phyloP scores from a whole-genome alignment of 2,888 invertebrate species.

The Microdon myrmicae region DNA sequence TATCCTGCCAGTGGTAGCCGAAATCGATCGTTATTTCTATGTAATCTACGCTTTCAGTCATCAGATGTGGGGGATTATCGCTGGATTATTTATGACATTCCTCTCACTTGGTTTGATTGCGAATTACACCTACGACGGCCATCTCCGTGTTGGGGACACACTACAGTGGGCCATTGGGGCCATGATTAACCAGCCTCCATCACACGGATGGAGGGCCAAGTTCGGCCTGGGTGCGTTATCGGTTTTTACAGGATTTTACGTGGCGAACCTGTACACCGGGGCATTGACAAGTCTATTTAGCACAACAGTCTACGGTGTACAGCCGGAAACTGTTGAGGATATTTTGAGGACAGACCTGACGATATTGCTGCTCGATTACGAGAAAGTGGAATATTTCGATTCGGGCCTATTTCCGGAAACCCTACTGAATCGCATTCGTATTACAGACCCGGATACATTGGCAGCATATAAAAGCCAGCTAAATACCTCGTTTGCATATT shows the following conservation, averaged over 20 bases:
- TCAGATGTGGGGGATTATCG: constrained; percentile 39
- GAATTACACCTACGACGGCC: constrained; percentile 28
- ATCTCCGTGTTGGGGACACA: constrained; percentile 17
- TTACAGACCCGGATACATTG: constrained; percentile 35
- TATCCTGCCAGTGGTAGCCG: constrained; percentile 51
- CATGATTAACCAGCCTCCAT: constrained; percentile 33
- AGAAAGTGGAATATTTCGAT: constrained; percentile 32
- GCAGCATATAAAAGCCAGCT: constrained; percentile 36
- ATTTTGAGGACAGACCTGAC: constrained; percentile 40
- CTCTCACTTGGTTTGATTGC: constrained; percentile 31
- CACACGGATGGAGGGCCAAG: constrained; percentile 3
- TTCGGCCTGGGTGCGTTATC: constrained; percentile 26
- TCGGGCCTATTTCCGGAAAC: constrained; percentile 42
- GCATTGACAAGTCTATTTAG: constrained; percentile 52
- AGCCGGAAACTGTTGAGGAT: constrained; percentile 52
- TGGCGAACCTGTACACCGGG: constrained; percentile 27
- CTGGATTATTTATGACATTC: constrained; percentile 38
- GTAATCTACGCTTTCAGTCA: constrained; percentile 43
- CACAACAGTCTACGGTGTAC: constrained; percentile 49
- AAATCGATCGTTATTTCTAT: constrained; percentile 51
- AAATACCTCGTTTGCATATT: constrained; percentile 38
- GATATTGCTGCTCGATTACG: constrained; percentile 46
- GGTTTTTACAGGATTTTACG: constrained; percentile 43
- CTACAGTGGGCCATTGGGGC: constrained; percentile 32
- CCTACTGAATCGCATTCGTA: constrained; percentile 20